Evolutionary conservation across 2,888 invertebrate species (phyloP).

Genomic region (Nycteola revayana): DNA sequence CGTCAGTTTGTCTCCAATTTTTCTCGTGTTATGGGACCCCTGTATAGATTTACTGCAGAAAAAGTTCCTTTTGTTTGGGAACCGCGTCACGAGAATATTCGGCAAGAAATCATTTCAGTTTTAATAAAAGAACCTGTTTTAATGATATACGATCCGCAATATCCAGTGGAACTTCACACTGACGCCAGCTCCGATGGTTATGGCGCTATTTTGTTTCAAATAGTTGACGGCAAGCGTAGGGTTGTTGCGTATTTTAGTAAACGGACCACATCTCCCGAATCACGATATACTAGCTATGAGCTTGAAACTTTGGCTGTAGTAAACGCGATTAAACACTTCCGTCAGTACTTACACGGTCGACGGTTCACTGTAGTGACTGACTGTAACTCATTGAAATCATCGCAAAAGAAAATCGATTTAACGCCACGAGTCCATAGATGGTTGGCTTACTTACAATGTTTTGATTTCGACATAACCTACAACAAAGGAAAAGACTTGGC

Average conservation of each 20-base stretch:
- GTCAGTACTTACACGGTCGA: constrained; percentile 5
- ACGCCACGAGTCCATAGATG: constrained; percentile 1
- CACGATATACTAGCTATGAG: background rate
- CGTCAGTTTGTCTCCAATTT: no score
- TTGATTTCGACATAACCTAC: constrained; percentile 12
- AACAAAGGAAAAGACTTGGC: constrained; percentile 9
- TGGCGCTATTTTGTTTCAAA: background rate
- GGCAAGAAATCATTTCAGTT: background rate
- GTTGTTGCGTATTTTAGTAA: background rate
- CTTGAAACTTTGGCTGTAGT: constrained; percentile 3
- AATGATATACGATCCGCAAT: background rate
- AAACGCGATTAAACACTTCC: constrained; percentile 7
- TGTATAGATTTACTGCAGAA: no score
- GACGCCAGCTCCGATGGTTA: background rate
- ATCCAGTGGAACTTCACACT: background rate
- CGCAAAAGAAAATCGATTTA: no score
- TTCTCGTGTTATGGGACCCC: no score
- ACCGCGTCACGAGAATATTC: background rate
- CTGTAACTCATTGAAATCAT: no score
- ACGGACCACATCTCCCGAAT: background rate
- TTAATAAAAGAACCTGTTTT: background rate
- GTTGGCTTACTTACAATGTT: constrained; percentile 7
- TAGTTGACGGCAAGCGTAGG: background rate
- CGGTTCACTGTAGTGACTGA: constrained; percentile 14
- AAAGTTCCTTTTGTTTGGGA: no score